A percentile compares a stretch with the other conserved stretches of the same genome.
These are phyloP conservation scores for Lophochroa leadbeateri DNA, from an alignment of 2,113 vertebrate species.

Conservation along the genomic window DNA sequence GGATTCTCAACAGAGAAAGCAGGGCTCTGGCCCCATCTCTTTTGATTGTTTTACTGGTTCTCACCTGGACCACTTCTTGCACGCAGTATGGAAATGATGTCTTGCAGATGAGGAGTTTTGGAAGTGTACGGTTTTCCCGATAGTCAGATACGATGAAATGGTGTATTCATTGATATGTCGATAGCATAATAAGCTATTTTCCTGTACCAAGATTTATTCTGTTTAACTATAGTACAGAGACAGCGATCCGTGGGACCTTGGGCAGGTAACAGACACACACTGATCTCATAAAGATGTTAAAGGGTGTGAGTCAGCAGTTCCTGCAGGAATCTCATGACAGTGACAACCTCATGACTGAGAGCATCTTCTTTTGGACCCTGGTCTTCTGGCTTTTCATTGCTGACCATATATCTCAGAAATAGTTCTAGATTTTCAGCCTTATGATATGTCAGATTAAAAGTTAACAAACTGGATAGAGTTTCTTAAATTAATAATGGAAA, in stretches of 20 bases:
- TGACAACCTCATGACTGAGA: background rate
- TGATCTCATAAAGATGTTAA: background rate
- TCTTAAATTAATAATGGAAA: background rate
- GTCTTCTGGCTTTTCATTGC: background rate
- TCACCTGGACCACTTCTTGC: background rate
- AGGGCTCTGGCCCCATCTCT: background rate
- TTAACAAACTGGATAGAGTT: background rate
- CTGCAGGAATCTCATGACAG: background rate
- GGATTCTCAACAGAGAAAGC: background rate
- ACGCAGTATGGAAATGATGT: background rate
- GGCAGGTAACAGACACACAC: background rate
- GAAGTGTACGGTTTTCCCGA: background rate
- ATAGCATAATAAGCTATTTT: background rate
- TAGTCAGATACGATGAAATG: background rate
- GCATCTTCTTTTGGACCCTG: background rate
- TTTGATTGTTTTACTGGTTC: background rate
- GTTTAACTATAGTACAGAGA: background rate
- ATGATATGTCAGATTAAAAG: background rate
- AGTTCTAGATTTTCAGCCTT: background rate
- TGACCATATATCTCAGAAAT: background rate
- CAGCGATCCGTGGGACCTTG: background rate
- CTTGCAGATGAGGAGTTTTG: background rate
- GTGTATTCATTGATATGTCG: background rate
- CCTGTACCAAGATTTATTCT: background rate
- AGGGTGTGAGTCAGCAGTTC: background rate